phyloP scores from a whole-genome alignment of 2,797 vertebrate species.

The Enteromius thamalakanensis region DNA sequence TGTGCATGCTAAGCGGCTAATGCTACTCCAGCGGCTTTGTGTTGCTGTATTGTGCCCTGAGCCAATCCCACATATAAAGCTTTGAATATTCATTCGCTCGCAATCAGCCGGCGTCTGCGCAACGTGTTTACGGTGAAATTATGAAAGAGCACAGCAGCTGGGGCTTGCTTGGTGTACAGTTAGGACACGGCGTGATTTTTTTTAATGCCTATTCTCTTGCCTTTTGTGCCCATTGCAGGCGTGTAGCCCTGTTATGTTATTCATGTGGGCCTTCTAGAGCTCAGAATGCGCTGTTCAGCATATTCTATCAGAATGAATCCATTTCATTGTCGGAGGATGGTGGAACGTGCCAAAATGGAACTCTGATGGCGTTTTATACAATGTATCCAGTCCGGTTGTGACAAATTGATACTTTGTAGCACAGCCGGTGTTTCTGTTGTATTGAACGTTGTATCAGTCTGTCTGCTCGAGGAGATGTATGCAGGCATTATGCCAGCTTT shows the following conservation, averaged over 20 bases:
- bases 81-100: constrained; percentile 84
- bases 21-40: constrained; percentile 75
- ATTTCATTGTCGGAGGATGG: constrained; percentile 41
- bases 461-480: constrained; percentile 1
- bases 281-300: constrained; percentile 76
- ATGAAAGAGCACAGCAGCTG: constrained; percentile 17
- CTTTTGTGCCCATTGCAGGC: constrained; percentile 77
- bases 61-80: constrained; percentile 66
- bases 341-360: constrained; percentile 26
- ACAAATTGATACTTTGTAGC: constrained; percentile 17
- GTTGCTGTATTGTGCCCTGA: constrained; percentile 70
- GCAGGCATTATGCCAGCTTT: constrained; percentile 37
- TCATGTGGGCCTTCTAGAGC: constrained; percentile 77
- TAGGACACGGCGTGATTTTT: constrained; percentile 64
- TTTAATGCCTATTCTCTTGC: constrained; percentile 61
- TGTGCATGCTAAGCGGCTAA: constrained; percentile 73
- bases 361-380: neutral
- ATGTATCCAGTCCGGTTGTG: neutral
- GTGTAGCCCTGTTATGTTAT: constrained; percentile 79
- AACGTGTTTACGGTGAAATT: constrained; percentile 58
- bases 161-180: constrained; percentile 23
- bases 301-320: constrained; percentile 61
- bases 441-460: constrained; percentile 5
- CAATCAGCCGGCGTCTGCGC: constrained; percentile 58
- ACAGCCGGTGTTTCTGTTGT: neutral